phyloP scores from a whole-genome alignment of 2,888 invertebrate genomes.

The Melieria omissa region DNA sequence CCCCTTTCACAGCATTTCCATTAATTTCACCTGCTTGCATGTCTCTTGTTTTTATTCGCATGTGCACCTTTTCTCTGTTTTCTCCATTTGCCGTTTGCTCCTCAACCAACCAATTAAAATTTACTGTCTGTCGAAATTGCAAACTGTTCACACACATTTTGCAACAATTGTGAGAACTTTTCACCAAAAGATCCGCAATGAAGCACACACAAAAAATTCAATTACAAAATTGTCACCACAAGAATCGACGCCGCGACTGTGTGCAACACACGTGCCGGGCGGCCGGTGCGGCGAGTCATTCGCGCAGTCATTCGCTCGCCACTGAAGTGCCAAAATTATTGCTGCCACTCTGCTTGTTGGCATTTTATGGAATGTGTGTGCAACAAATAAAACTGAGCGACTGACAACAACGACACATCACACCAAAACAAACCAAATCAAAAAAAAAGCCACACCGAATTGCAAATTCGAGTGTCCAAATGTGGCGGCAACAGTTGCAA shows the following conservation, averaged over 20 bases:
- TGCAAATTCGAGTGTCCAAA: not conserved
- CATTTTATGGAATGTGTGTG: not conserved
- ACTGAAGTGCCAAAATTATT: not conserved
- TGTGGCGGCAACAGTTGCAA: not conserved
- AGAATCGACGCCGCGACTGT: not conserved
- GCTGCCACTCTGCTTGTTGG: not conserved
- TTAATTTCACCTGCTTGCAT: no score
- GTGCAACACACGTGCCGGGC: not conserved
- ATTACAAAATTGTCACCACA: conserved; percentile 4
- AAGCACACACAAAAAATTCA: not conserved
- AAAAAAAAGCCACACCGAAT: not conserved
- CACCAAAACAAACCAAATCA: not conserved
- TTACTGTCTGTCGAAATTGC: no score
- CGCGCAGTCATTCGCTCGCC: not conserved
- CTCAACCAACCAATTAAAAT: no score
- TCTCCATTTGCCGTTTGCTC: no score
- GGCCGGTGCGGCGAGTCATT: not conserved
- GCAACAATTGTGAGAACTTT: no score
- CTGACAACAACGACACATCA: not conserved
- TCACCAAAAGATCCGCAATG: not conserved
- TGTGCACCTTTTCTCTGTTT: no score
- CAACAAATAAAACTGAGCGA: not conserved
- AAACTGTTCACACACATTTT: no score
- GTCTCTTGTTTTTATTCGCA: no score
- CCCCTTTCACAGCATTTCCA: no score